These are phyloP conservation scores for Gobiocypris rarus DNA, from an alignment of 2,113 vertebrate genomes.

Conservation along the genomic window DNA sequence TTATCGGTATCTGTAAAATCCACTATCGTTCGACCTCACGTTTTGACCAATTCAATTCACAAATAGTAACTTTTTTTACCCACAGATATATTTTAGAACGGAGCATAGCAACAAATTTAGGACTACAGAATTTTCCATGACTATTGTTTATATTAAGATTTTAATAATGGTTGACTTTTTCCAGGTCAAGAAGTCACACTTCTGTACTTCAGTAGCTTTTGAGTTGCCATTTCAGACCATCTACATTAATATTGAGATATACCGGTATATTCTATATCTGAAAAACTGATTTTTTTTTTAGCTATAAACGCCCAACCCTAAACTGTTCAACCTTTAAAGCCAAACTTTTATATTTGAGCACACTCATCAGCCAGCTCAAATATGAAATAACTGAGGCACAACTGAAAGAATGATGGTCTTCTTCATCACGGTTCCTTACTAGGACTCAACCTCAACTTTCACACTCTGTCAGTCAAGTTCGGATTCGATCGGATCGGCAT, in stretches of 20 bases:
- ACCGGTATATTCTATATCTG: too few relatives aligned
- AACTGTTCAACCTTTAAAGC: neutral
- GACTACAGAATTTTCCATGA: too few relatives aligned
- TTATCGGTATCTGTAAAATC: too few relatives aligned
- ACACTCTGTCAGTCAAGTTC: slow-evolving; percentile 75
- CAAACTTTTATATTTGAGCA: neutral
- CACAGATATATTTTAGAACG: too few relatives aligned
- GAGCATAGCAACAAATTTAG: too few relatives aligned
- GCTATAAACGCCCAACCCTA: slow-evolving; percentile 20
- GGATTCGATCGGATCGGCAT: slow-evolving; percentile 67
- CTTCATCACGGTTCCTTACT: slow-evolving; percentile 22
- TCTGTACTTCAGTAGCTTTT: neutral
- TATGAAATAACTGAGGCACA: slow-evolving; percentile 13
- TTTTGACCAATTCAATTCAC: too few relatives aligned
- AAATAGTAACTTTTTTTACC: neutral
- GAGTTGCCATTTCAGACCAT: neutral
- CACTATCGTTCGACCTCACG: too few relatives aligned
- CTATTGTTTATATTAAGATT: too few relatives aligned
- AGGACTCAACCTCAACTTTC: slow-evolving; percentile 80
- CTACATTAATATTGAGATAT: neutral
- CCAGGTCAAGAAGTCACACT: neutral
- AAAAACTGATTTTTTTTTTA: neutral
- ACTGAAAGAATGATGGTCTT: slow-evolving; percentile 59
- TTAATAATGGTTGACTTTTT: neutral
- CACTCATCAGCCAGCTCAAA: slow-evolving; percentile 6